Base-by-base conservation (phyloP, 2,888 invertebrate species). In the Temnothorax unifasciatus region DNA sequence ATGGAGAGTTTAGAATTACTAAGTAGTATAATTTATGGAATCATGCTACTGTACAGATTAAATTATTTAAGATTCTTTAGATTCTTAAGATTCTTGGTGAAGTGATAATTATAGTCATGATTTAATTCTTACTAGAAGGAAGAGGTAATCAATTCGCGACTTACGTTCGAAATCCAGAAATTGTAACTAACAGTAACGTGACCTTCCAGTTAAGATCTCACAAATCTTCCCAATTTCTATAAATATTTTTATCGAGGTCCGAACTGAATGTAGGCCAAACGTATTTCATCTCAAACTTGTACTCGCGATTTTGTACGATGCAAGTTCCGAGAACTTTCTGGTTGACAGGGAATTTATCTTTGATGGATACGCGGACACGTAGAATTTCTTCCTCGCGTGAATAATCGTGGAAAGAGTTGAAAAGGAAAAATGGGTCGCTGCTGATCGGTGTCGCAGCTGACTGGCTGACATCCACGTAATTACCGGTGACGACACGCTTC, bases 401-500 rank as follows among this genome's bases (percentile, higher is more conserved):
- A 38, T 18, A 34, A 79, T 73, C 57, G 57, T 63, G 66, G 50
- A 77, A 25, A 21, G 54, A 66, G 76, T 85, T 83, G 86, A 89
- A 89, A 52, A 71, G 11, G 4, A 57, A 68, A 52, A 90, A 89
- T 89, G 74, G 87, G 86, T 89, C 87, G 86, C 29, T 29, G 29
- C 68, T 57, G 29, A 84, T 81, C 85, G 84, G 52, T 88, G 89
- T 89, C 87, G 89, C 68, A 90, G 90, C 82, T 91, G 91, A 91
- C 85, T 86, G 89, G 86, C 85, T 86, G 89, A 85, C 85, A 87
- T 84, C 82, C 84, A 54, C 87, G 86, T 89, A 91, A 91, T 91
- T 91, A 87, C 84, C 86, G 84, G 38, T 88, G 90, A 91, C 87
- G 85, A 89, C 85, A 84, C 89, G 84, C 90, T 91, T 91, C 91